Conservation (phyloP, 2,113 vertebrate species). For the Eclectus roratus region DNA sequence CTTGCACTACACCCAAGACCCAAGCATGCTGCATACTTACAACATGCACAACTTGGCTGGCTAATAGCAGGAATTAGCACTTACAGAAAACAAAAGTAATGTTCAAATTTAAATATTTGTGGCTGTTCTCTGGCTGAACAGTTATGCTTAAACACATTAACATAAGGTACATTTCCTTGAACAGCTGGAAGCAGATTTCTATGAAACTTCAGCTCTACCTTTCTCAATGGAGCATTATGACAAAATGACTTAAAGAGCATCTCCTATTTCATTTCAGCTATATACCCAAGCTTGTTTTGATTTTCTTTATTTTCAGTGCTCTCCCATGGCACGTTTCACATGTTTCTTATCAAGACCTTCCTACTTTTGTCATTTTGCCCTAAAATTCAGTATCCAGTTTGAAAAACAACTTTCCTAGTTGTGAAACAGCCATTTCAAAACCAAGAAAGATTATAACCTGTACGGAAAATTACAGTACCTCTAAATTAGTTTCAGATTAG, state of each 20-base stretch:
- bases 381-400: neutral
- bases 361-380: neutral
- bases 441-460: neutral
- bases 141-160: neutral
- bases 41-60: neutral
- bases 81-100: neutral
- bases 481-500: neutral
- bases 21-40: neutral
- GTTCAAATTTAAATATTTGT: neutral
- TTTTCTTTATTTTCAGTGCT: neutral
- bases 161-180: neutral
- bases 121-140: neutral
- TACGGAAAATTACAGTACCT: neutral
- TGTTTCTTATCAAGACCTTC: neutral
- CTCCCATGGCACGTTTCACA: neutral
- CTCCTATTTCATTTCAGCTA: neutral
- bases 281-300: neutral
- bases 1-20: neutral
- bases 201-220: neutral
- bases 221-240: neutral
- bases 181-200: neutral
- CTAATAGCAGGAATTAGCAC: neutral
- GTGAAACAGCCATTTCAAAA: neutral
- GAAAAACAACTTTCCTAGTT: neutral
- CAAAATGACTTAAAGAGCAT: neutral